Base-by-base conservation (phyloP, 2,888 invertebrate genomes). In the Plagiodera versicolora region DNA sequence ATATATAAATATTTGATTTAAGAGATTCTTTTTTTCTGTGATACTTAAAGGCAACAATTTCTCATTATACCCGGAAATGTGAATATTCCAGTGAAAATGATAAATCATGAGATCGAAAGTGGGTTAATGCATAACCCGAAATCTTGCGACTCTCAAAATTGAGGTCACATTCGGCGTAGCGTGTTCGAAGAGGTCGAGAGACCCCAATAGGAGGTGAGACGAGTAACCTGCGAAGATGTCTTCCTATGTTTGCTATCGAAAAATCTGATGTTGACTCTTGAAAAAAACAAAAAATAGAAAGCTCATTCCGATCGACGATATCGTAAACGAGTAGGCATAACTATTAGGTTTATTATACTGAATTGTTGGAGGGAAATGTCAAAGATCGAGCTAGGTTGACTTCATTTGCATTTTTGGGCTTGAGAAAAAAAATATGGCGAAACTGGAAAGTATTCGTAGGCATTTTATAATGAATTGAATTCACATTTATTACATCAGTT, bases 171-270 rank as follows among this genome's bases (percentile, higher is more conserved):
- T 18, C 5, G 1, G 32, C 30, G 18, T 51, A 18, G 19, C 32
- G 45, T 24, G 3, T 6, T 24, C 24, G 24, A 11, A 39, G 39
- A 39, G n/a, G 48, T 19, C 46, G 48, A 56, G 55, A 56, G 55
- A 56, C 32, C 48, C 46, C 10, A 20, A 56, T 18, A 47, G 55
- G 46, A 56, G 55, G 30, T 56, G 46, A 56, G 32, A 45, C 55
- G 48, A 56, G 55, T 48, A 56, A 47, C 55, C 11, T 11, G 19
- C 17, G 17, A 32, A 14, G 46, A 35, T 17, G 30, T n/a, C n/a
- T n/a, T n/a, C 32, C 30, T 20, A 30, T 28, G 1, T 5, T 24
- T 3, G 4, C 24, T 24, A 24, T 24, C 6, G 24, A 24, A 14
- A 10, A 39, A 14, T 39, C 39, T 11, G 11, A 3, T 4, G n/a